Evolutionary conservation across 2,888 invertebrate genomes (phyloP).

Genomic region (Eutolmus rufibarbis): DNA sequence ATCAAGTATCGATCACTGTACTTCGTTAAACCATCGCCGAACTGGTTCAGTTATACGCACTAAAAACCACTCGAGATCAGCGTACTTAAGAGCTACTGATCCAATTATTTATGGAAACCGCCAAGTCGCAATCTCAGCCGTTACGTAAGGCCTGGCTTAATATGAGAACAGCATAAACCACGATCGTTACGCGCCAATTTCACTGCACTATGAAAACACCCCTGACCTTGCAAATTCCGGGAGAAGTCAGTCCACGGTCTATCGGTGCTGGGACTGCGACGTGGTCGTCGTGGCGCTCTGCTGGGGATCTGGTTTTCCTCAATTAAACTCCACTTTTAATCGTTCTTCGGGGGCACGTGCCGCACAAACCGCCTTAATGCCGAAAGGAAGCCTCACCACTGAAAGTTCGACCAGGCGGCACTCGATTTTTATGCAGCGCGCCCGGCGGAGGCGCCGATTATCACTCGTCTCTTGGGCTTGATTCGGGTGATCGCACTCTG

Average conservation of each 20-base stretch:
- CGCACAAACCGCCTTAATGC: background rate
- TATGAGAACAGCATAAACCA: background rate
- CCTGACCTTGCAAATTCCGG: background rate
- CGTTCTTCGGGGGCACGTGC: background rate
- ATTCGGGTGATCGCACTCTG: constrained; percentile 22
- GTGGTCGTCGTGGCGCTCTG: background rate
- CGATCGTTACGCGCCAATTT: background rate
- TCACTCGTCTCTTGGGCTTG: background rate
- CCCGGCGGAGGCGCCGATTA: background rate
- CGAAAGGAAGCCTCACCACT: constrained; percentile 20
- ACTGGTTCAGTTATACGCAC: background rate
- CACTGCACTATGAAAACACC: background rate
- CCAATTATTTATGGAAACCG: background rate
- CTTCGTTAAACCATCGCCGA: background rate
- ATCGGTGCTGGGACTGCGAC: background rate
- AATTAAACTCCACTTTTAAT: background rate
- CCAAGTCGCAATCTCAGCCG: background rate
- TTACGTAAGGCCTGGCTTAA: background rate
- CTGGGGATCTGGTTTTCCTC: background rate
- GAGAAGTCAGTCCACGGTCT: background rate
- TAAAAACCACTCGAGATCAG: background rate
- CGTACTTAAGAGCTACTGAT: background rate
- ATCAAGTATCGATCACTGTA: background rate
- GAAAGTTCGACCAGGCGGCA: background rate
- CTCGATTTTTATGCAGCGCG: constrained; percentile 15